Evolutionary conservation across 2,888 invertebrate genomes (phyloP), one percentile per base, ranked within the genome.

Genomic region (Teinopalpus imperialis): DNA sequence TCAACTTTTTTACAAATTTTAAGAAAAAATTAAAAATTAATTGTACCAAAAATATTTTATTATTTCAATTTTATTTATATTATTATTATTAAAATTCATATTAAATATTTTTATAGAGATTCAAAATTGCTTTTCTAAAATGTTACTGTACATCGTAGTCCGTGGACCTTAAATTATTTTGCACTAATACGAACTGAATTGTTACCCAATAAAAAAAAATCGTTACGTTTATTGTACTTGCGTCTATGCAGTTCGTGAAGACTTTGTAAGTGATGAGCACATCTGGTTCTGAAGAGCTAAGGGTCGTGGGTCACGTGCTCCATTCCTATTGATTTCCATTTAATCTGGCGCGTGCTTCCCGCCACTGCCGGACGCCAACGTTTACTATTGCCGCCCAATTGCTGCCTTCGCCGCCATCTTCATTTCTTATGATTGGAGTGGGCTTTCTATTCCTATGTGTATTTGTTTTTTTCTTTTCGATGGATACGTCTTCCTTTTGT

Each of bases 291-390:
- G 41, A 36, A 70, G 72, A 70, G 70, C 68, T 64, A 64, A 74
- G 69, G 73, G 70, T 65, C 70, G 63, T 59, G 63, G 70, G 80
- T 82, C 86, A 86, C 86, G 86, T 85, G 57, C 75, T 47, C 64
- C 63, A 72, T 75, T 67, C 66, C 74, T 81, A 88, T 88, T 85
- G 88, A 86, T 87, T 87, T 81, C 78, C 83, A 82, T 87, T 88
- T 87, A 87, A 85, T 81, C 74, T 75, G 76, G 80, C 75, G 80
- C 87, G 86, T 87, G 88, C 80, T 80, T 63, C 59, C 56, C 63
- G 57, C 45, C 52, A 42, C 48, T 37, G 51, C 56, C 53, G 39
- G 42, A 37, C 39, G 43, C 16, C 32, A 45, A 16, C 35, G 41
- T 40, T 54, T 58, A 56, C 61, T 53, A 21, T 35, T 36, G 54